A percentile compares a stretch with the other conserved stretches of the same genome.
These are phyloP conservation scores for Linnaemya tessellans DNA, from an alignment of 2,888 invertebrate genomes.

Conservation along the genomic window DNA sequence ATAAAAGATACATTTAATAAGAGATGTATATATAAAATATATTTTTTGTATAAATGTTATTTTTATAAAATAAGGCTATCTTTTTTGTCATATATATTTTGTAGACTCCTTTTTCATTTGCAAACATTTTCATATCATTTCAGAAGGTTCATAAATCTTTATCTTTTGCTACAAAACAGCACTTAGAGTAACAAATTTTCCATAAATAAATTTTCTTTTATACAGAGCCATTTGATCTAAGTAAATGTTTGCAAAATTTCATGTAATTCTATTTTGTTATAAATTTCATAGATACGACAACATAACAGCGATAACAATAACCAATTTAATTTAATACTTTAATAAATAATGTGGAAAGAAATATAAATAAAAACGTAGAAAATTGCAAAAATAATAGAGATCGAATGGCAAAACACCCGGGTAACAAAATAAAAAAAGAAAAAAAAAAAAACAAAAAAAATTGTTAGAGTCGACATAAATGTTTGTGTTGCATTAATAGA, in stretches of 20 bases:
- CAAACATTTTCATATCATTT: not conserved
- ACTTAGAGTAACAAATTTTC: not conserved
- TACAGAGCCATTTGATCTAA: not conserved
- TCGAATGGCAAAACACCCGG: not conserved
- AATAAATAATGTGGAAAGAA: not conserved
- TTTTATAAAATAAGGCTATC: too few species aligned
- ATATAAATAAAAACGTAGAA: not conserved
- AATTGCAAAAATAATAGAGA: not conserved
- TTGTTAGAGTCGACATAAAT: not conserved
- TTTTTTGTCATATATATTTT: too few species aligned
- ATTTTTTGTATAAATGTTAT: too few species aligned
- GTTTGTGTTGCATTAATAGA: not conserved
- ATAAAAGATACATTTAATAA: too few species aligned
- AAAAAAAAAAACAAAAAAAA: not conserved
- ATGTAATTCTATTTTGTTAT: not conserved
- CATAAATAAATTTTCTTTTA: too few species aligned
- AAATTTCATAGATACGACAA: not conserved
- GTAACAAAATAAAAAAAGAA: too few species aligned
- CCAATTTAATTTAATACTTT: conserved; percentile 31
- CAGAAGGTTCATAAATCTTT: not conserved
- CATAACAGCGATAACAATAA: conserved; percentile 13
- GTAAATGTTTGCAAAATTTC: not conserved
- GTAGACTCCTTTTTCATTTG: not conserved
- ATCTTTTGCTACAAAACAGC: not conserved
- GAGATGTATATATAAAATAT: too few species aligned